Base-by-base conservation (phyloP, 2,888 invertebrate genomes). In the Cephus sareptanus region DNA sequence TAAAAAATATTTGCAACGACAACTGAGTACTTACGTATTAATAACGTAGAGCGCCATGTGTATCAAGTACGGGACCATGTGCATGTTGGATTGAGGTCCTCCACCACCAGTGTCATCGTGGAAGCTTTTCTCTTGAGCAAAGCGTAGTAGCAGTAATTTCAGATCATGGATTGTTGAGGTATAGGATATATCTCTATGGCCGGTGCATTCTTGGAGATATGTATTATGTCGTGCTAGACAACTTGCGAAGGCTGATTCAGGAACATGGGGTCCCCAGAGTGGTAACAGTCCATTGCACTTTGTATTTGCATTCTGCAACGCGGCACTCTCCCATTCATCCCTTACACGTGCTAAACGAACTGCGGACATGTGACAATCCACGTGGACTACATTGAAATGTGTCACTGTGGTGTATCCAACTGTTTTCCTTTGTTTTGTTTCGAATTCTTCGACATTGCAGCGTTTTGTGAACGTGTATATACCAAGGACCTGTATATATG, bases 301-400 rank as follows among this genome's bases (percentile, higher is more conserved):
- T 0, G 99, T 99, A 89, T 99, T 99, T 1, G 98, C 98, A 92
- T 99, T 99, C 92, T 99, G 99, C 71, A 99, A 93, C 9, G 98
- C 98, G 0, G 99, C 99, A 80, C 98, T 97, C 91, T 99, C 99
- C 99, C 99, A 99, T 92, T 99, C 99, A 87, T 99, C 98, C 79
- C 99, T 94, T 33, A 93, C 89, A 4, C 87, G 87, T 1, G 90
- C 94, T 76, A 94, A 94, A 91, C 98, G 94, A 75, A 99, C 98
- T 35, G 99, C 99, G 1, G 97, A 97, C 94, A 98, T 97, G 92
- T 99, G 99, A 89, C 99, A 99, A 92, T 99, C 99, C 4, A 99
- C 96, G 92, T 99, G 99, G 35, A 99, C 98, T 69, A 99, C 96
- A 93, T 99, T 99, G 93, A 99, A 99, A 93, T 99, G 99, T 23